Base-by-base conservation (phyloP, 2,797 vertebrate genomes). In the Semaprochilodus insignis region DNA sequence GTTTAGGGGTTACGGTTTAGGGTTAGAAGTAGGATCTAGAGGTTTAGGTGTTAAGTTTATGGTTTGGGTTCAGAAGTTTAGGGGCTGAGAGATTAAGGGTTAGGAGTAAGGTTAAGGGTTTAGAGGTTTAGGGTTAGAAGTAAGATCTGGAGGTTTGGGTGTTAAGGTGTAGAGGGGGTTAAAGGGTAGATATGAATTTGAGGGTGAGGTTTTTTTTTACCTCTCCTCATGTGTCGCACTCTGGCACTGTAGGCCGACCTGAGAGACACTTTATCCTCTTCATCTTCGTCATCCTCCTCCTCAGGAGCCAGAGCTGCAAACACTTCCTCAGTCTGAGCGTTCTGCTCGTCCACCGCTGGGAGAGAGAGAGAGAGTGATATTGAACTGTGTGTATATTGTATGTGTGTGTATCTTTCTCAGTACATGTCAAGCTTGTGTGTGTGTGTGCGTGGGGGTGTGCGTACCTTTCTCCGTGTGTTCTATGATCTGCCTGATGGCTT, bases 401-500 rank as follows among this genome's bases (percentile, higher is more conserved):
- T 62, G 36, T 17, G 23, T 55, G 11, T 59, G 17, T 27, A n/a
- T 8, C 1, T 51, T 19, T 25, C 10, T 51, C 16, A 40, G 51
- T 48, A 51, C 40, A n/a, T 17, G 52, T 40, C 40, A 8, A 1
- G 17, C 76, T 27, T 72, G 19, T 31, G 51, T 81, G 27, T 48
- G 23, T 44, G 54, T 55, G 44, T 25, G 44, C 66, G 67, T 77
- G 59, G n/a, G 57, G 69, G 60, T 74, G 52, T 66, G 10, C 21
- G 4, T 89, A 99, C 98, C 97, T 96, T 95, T 98, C 87, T 99
- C 98, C 0, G 98, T 97, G 88, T 99, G 97, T 60, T 99, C 97
- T 81, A 99, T 98, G 84, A 99, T 98, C 91, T 99, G 98, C 15
- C 98, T 93, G 90, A 99, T 98, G 6, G 97, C 97, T 82, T 99